Evolutionary conservation across 2,797 vertebrate genomes (phyloP).

Genomic region (Enteromius radiatus): DNA sequence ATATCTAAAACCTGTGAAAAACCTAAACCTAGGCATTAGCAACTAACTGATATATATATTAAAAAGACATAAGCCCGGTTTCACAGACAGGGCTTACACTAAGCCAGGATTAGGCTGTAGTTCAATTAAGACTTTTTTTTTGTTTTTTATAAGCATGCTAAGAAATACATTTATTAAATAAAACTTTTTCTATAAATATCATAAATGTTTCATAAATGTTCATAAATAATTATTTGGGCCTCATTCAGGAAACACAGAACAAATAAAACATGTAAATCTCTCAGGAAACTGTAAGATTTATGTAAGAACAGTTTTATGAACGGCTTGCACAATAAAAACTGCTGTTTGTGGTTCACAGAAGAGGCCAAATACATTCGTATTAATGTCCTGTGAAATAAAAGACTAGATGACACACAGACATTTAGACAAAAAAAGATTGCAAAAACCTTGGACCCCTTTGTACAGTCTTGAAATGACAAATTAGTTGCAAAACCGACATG

Average conservation of each 20-base stretch:
- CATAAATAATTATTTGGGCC: too few relatives aligned
- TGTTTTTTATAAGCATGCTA: too few relatives aligned
- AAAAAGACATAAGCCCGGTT: neutral
- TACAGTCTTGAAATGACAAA: neutral
- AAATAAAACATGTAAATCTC: neutral
- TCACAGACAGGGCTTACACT: too few relatives aligned
- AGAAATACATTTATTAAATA: neutral
- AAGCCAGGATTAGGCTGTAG: too few relatives aligned
- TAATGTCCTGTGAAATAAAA: neutral
- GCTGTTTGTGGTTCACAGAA: neutral
- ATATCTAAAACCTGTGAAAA: neutral
- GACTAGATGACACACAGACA: neutral
- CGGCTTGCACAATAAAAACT: neutral
- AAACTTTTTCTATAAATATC: neutral
- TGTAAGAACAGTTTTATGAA: neutral
- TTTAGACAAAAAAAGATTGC: neutral
- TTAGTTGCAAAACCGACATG: constrained; percentile 9
- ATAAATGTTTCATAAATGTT: neutral
- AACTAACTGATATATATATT: neutral
- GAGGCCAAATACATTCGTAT: neutral
- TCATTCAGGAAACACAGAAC: neutral
- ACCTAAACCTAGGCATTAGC: neutral
- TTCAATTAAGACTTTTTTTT: too few relatives aligned
- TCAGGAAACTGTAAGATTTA: neutral
- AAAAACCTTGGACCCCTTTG: neutral